Evolutionary conservation across 2,888 invertebrate species (phyloP), one percentile per base, ranked within the genome.

Genomic region (Galeopsomyia nigrocyanea): DNA sequence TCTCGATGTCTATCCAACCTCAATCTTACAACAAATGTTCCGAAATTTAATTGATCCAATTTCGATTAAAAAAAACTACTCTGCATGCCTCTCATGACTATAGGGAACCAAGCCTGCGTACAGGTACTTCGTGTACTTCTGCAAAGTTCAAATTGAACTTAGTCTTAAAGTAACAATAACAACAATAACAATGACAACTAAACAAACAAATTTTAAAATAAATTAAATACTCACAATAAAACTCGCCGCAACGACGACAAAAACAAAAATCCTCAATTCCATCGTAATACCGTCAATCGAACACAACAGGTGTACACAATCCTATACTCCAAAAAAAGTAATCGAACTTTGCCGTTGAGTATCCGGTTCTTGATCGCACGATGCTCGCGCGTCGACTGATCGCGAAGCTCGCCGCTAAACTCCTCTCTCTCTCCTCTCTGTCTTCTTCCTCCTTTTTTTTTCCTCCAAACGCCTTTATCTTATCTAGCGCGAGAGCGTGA

Each of bases 331-430:
- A 39, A 39, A 13, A 39, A 39, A 39, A 39, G 7, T 5, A 39
- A 13, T 7, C 7, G 10, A 26, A 26, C 26, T 26, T 7, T 39
- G 39, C 39, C 13, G 39, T 39, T 39, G 39, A 49, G 56, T 55
- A 51, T 66, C 62, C 71, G 63, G 58, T 60, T 61, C 74, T 63
- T 55, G 65, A 63, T 66, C 58, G 62, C 13, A 51, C 70, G 71
- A 65, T 56, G 49, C 46, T 13, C 68, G 51, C 68, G 68, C 60
- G 56, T 61, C 71, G 53, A 74, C 74, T 74, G 74, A 74, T 68
- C 55, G 63, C 10, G 22, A 13, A 39, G 13, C 26, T 60, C 39
- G 5, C 39, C 60, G 39, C 39, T 21, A 17, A 60, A 21, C 6
- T 46, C 39, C 46, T 60, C 60, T 39, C 39, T n/a, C 39, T 39